Evolutionary conservation across 2,113 vertebrate species (phyloP), one percentile per base, ranked within the genome.

Genomic region (Carassius carassius): DNA sequence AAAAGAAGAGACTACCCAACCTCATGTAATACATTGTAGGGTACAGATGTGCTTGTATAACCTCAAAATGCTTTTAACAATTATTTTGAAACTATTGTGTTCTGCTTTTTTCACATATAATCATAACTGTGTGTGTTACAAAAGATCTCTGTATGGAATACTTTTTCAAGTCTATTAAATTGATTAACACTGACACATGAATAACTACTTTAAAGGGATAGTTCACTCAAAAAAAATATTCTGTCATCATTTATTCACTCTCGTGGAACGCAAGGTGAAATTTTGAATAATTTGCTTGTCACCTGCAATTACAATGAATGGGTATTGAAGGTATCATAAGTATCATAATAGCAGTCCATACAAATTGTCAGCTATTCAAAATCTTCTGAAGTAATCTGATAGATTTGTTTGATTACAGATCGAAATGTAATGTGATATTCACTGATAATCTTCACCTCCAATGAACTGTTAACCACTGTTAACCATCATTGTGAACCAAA

Each of bases 1-100:
- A 49, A 6, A 49, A 47, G 3, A 5, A 51, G 73, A 75, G 73
- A 51, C 47, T 75, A 25, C 14, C 12, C 23, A 75, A 75, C 23
- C 37, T 72, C 69, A 75, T 75, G 47, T 51, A 75, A 75, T 29
- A 75, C 23, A 75, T 16, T 17, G 14, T 51, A 75, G 32, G 32
- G 8, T 37, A 37, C 8, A 7, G 17, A 69, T 21, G 67, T 21
- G 8, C 67, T 75, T 75, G 41, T 29, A 75, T 51, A 73, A 73
- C 21, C 37, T 72, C 70, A 23, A 73, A 44, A 73, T 44, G 5
- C 23, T 17, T 69, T 69, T 4, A 35, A 62, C n/a, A 69, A 56
- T 56, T 56, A 56, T 56, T 69, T 32, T 69, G 23, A 69, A 6
- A 7, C 14, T 44, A 47, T 17, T 51, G 21, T 23, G 44, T 25